Percentiles rank a stretch among this genome's conserved stretches.
Conservation (phyloP, 2,113 vertebrate genomes). For the Poeciliopsis prolifica region DNA sequence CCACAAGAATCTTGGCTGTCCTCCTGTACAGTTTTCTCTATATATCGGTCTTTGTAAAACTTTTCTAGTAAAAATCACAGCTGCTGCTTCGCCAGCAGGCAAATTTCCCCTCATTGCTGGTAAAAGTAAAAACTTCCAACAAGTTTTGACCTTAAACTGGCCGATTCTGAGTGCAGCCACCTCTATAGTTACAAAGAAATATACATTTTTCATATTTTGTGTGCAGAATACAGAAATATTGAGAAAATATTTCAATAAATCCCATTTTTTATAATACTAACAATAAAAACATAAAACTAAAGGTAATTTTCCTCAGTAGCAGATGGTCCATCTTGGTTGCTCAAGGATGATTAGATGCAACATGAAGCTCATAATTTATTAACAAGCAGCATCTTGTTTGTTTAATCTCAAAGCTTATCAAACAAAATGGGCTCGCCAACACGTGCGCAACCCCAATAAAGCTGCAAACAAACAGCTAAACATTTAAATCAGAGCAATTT, state of each 20-base stretch:
- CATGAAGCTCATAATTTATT: neutral
- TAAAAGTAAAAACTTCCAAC: too few relatives aligned
- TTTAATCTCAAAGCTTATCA: neutral
- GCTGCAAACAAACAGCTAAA: neutral
- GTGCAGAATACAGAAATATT: neutral
- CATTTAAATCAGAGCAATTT: neutral
- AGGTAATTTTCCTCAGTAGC: neutral
- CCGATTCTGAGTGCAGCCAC: too few relatives aligned
- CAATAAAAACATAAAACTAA: neutral
- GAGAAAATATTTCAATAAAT: neutral
- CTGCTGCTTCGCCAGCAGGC: neutral
- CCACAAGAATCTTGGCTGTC: neutral
- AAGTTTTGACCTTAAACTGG: too few relatives aligned
- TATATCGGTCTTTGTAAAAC: neutral
- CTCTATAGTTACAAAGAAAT: too few relatives aligned
- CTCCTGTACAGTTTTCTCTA: neutral
- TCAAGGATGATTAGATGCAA: constrained; percentile 1
- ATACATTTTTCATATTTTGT: too few relatives aligned
- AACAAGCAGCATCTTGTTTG: neutral
- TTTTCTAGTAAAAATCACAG: neutral
- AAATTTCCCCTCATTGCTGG: neutral
- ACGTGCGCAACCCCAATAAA: neutral
- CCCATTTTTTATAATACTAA: neutral
- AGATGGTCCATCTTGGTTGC: neutral
- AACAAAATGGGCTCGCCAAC: neutral